phyloP scores from a whole-genome alignment of 2,113 vertebrate genomes.

The Crotalus horridus region DNA sequence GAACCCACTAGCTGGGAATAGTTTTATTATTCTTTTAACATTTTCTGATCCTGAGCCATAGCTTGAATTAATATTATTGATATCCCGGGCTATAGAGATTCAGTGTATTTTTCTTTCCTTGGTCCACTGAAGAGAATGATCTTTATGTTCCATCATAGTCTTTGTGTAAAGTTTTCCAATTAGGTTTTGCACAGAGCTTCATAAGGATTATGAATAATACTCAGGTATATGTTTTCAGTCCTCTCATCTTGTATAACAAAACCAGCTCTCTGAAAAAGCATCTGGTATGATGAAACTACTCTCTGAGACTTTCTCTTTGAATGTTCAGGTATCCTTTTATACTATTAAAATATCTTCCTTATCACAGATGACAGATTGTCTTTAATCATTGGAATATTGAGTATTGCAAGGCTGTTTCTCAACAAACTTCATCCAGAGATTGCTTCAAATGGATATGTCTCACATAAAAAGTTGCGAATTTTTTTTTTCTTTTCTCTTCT shows the following conservation, averaged over 20 bases:
- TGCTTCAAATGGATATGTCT: not conserved
- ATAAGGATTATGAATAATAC: not conserved
- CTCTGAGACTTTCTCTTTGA: not conserved
- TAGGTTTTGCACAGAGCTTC: not conserved
- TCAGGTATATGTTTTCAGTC: not conserved
- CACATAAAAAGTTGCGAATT: not conserved
- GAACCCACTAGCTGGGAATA: not conserved
- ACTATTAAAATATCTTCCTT: not conserved
- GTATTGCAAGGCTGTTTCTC: not conserved
- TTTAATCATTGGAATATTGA: not conserved
- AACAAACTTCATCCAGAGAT: not conserved
- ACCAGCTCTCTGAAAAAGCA: not conserved
- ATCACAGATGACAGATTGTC: not conserved
- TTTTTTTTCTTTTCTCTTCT: not conserved
- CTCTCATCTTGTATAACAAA: not conserved
- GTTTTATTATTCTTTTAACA: not conserved
- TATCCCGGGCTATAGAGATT: not conserved
- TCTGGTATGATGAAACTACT: not conserved
- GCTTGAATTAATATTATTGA: not conserved
- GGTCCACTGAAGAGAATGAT: not conserved
- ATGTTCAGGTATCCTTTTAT: not conserved
- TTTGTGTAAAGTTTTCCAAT: not conserved
- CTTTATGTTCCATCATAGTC: not conserved
- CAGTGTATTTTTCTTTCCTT: not conserved
- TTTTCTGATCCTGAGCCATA: not conserved